These are phyloP conservation scores for Altica lythri DNA, from an alignment of 2,888 invertebrate genomes.

Conservation along the genomic window DNA sequence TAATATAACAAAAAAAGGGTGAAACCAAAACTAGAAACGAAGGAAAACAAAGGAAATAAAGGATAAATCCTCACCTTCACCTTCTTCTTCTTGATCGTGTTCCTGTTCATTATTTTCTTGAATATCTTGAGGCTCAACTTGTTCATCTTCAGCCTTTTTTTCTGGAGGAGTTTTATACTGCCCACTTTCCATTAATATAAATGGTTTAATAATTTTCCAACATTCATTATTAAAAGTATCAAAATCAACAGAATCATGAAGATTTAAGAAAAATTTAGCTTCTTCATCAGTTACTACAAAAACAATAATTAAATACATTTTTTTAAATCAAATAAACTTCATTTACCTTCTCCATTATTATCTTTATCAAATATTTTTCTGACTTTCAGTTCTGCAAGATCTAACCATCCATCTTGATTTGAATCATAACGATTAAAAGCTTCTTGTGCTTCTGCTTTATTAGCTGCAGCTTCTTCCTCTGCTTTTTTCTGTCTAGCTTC, in stretches of 20 bases:
- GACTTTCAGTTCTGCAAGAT: constrained; percentile 70
- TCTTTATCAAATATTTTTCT: constrained; percentile 85
- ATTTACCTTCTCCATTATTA: constrained; percentile 72
- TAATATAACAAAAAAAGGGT: too few species aligned
- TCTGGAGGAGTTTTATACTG: constrained; percentile 66
- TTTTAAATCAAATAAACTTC: background rate
- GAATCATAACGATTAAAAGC: constrained; percentile 81
- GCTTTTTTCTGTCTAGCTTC: constrained; percentile 64
- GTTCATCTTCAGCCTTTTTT: constrained; percentile 45
- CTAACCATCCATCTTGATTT: constrained; percentile 77
- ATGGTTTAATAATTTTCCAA: constrained; percentile 80
- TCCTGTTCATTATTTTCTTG: constrained; percentile 41
- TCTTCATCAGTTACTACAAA: constrained; percentile 79
- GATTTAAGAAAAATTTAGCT: constrained; percentile 74
- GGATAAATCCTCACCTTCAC: constrained; percentile 30
- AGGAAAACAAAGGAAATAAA: background rate
- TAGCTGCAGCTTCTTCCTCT: constrained; percentile 63
- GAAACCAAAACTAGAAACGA: too few species aligned
- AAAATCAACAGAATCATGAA: constrained; percentile 68
- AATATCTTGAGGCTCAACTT: constrained; percentile 40
- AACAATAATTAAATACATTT: background rate
- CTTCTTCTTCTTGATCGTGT: constrained; percentile 46
- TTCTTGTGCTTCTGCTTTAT: constrained; percentile 68
- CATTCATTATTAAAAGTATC: constrained; percentile 70
- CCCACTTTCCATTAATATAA: constrained; percentile 74